Percentiles rank a stretch among this genome's conserved stretches.
Evolutionary conservation across 2,113 vertebrate genomes (phyloP).

Genomic region (Galeopterus variegatus): DNA sequence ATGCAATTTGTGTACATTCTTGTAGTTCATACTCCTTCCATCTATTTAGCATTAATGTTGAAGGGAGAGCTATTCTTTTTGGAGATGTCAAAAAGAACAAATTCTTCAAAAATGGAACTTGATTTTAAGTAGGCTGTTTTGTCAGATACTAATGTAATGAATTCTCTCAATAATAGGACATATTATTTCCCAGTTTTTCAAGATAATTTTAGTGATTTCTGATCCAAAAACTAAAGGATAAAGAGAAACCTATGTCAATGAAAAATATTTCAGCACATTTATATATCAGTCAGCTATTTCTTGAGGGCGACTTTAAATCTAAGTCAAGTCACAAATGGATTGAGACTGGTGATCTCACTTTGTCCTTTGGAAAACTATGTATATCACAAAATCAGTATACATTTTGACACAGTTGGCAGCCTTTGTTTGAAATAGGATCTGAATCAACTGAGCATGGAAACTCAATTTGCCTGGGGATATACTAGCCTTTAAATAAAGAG

Average conservation of each 20-base stretch:
- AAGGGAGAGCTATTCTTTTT: slow-evolving; percentile 75
- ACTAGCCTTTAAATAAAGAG: slow-evolving; percentile 80
- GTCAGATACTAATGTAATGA: slow-evolving; percentile 80
- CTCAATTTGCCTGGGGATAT: slow-evolving; percentile 75
- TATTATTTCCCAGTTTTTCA: slow-evolving; percentile 72
- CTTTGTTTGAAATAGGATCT: slow-evolving; percentile 74
- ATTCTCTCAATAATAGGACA: slow-evolving; percentile 76
- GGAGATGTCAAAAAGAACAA: slow-evolving; percentile 79
- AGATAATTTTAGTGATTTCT: slow-evolving; percentile 75
- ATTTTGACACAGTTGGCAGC: slow-evolving; percentile 79
- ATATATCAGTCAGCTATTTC: slow-evolving; percentile 66
- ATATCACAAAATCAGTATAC: slow-evolving; percentile 78
- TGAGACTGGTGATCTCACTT: slow-evolving; percentile 78
- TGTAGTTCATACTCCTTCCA: slow-evolving; percentile 64
- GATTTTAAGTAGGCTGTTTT: slow-evolving; percentile 70
- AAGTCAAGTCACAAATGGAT: slow-evolving; percentile 81
- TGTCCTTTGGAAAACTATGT: slow-evolving; percentile 75
- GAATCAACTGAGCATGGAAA: slow-evolving; percentile 79
- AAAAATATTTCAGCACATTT: slow-evolving; percentile 65
- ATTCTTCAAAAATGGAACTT: slow-evolving; percentile 79
- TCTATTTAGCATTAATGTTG: slow-evolving; percentile 84
- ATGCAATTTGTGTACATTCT: slow-evolving; percentile 78
- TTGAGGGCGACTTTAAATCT: slow-evolving; percentile 78
- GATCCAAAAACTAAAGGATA: slow-evolving; percentile 68
- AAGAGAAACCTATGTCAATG: slow-evolving; percentile 56